Percentiles rank a stretch among this genome's conserved stretches.
Conservation (phyloP, 2,888 invertebrate species). For the Slavum lentiscoides region DNA sequence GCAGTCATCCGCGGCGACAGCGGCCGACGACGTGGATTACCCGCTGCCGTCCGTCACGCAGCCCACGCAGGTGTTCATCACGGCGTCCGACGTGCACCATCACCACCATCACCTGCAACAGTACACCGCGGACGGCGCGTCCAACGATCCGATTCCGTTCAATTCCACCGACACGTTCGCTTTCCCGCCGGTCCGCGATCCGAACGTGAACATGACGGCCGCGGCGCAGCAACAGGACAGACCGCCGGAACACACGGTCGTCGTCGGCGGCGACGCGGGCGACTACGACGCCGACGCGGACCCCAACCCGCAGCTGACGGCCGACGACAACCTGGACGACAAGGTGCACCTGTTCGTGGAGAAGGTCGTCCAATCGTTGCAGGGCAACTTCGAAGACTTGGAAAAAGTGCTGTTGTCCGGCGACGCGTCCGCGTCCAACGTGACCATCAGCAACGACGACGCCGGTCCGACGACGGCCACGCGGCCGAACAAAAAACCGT, state of each 20-base stretch:
- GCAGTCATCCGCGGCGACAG: not conserved
- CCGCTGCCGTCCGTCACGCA: constrained; percentile 4
- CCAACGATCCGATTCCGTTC: constrained; percentile 22
- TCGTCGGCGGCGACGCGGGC: constrained; percentile 60
- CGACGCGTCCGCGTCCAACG: constrained; percentile 57
- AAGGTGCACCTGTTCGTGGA: constrained; percentile 82
- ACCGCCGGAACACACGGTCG: constrained; percentile 56
- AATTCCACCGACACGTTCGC: constrained; percentile 68
- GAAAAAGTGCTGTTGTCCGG: constrained; percentile 74
- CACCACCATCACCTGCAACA: not conserved
- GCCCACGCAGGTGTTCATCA: constrained; percentile 32
- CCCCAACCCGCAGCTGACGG: constrained; percentile 78
- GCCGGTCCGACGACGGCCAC: constrained; percentile 44
- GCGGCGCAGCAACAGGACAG: constrained; percentile 61
- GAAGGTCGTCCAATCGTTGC: constrained; percentile 80
- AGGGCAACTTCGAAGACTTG: constrained; percentile 79
- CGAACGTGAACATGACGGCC: constrained; percentile 74
- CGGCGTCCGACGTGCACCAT: constrained; percentile 35
- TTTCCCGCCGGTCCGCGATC: constrained; percentile 84
- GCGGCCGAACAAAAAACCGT: constrained; percentile 56
- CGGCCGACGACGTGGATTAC: constrained; percentile 4
- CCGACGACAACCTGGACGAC: constrained; percentile 75
- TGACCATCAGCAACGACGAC: constrained; percentile 57
- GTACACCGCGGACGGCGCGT: not conserved
- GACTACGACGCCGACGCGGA: constrained; percentile 69